Conservation (phyloP, 2,797 vertebrate species). For the Pseudotriccus pelzelni region DNA sequence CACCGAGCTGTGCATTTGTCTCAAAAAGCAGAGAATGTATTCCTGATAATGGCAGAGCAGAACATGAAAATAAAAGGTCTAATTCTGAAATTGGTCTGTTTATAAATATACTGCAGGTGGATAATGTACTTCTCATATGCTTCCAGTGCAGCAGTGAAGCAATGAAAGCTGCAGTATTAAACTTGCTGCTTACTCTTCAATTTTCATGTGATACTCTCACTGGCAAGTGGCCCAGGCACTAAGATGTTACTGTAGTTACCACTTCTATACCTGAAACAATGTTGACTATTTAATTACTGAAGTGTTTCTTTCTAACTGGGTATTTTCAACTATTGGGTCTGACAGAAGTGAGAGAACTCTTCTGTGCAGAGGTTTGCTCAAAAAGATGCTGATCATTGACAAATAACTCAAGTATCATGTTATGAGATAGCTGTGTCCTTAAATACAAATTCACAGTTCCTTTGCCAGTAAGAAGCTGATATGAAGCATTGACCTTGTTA, state of each 20-base stretch:
- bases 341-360: not conserved
- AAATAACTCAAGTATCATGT: not conserved
- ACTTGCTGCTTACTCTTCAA: not conserved
- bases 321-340: not conserved
- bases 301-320: not conserved
- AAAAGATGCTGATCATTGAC: not conserved
- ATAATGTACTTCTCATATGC: not conserved
- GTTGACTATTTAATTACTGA: constrained; percentile 8
- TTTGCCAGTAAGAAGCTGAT: not conserved
- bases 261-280: not conserved
- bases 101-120: not conserved
- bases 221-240: not conserved
- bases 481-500: not conserved
- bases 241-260: not conserved
- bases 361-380: not conserved
- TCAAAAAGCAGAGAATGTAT: not conserved
- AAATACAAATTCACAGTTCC: not conserved
- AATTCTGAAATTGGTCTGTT: not conserved
- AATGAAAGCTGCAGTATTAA: not conserved
- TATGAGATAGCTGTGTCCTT: not conserved
- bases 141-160: not conserved
- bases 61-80: not conserved
- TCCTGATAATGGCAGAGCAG: not conserved
- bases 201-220: not conserved
- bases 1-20: not conserved